Evolutionary conservation across 2,113 vertebrate genomes (phyloP).

Genomic region (Archocentrus centrarchus): DNA sequence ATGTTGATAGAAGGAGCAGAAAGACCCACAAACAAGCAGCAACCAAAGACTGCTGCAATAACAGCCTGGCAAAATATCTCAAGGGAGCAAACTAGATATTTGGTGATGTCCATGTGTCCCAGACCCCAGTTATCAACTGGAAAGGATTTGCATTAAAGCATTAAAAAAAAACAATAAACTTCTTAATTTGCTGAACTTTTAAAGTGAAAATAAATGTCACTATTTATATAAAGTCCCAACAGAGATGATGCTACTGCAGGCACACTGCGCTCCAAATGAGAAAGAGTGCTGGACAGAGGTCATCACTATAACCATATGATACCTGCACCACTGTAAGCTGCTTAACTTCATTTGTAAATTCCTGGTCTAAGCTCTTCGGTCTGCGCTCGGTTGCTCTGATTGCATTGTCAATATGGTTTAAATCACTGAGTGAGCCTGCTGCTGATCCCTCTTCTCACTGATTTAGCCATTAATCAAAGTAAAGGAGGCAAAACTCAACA

Average conservation of each 20-base stretch:
- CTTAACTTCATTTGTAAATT: slow-evolving; percentile 69
- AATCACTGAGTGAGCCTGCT: slow-evolving; percentile 42
- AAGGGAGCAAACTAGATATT: background rate
- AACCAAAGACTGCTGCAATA: slow-evolving; percentile 2
- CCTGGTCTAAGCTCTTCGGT: slow-evolving; percentile 50
- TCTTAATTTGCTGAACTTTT: background rate
- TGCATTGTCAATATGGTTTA: slow-evolving; percentile 46
- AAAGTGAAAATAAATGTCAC: background rate
- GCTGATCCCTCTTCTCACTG: slow-evolving; percentile 33
- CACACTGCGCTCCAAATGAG: background rate
- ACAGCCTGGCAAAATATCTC: background rate
- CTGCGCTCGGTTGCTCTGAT: slow-evolving; percentile 18
- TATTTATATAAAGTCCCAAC: background rate
- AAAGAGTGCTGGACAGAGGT: slow-evolving; percentile 20
- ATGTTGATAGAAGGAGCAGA: background rate
- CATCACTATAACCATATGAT: slow-evolving; percentile 50
- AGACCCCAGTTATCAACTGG: background rate
- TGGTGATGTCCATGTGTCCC: background rate
- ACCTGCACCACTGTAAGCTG: slow-evolving; percentile 65
- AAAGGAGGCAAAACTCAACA: background rate
- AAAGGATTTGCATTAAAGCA: background rate
- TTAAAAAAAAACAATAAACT: background rate
- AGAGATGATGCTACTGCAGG: background rate
- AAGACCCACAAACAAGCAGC: background rate
- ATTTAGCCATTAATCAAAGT: slow-evolving; percentile 1